Conservation (phyloP, 2,113 vertebrate genomes). For the Myotis davidii region DNA sequence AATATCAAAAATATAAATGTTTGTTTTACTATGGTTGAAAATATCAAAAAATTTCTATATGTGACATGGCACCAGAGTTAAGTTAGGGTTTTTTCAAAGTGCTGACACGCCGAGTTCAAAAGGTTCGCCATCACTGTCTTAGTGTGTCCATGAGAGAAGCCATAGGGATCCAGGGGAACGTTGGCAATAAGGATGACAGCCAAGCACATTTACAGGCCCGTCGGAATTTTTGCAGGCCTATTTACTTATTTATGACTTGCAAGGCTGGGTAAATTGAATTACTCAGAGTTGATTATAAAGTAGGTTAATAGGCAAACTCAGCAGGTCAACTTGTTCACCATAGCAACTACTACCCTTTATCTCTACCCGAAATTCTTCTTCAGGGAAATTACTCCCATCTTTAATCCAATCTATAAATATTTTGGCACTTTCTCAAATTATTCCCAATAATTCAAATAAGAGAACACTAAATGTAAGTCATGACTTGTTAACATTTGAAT, state of each 20-base stretch:
- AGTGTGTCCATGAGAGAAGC: neutral
- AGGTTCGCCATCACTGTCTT: too few relatives aligned
- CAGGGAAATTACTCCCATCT: neutral
- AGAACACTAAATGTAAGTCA: conserved; percentile 35
- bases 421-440: conserved; percentile 40
- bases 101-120: too few relatives aligned
- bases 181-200: neutral
- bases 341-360: neutral
- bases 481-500: conserved; percentile 34
- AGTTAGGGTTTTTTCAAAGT: too few relatives aligned
- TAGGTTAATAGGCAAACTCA: conserved; percentile 30
- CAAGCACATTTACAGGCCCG: neutral
- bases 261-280: conserved; percentile 33
- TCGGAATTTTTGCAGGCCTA: conserved; percentile 36
- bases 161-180: neutral
- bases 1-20: too few relatives aligned
- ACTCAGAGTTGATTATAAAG: conserved; percentile 34
- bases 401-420: conserved; percentile 44
- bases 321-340: neutral
- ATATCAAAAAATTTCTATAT: too few relatives aligned
- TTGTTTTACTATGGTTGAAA: too few relatives aligned
- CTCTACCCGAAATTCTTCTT: conserved; percentile 6
- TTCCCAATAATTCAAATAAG: conserved; percentile 46
- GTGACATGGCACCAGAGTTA: too few relatives aligned
- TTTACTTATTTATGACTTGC: conserved; percentile 47